Evolutionary conservation across 1,140 invertebrate genomes (phyloP).

Genomic region (Drosophila funebris): DNA sequence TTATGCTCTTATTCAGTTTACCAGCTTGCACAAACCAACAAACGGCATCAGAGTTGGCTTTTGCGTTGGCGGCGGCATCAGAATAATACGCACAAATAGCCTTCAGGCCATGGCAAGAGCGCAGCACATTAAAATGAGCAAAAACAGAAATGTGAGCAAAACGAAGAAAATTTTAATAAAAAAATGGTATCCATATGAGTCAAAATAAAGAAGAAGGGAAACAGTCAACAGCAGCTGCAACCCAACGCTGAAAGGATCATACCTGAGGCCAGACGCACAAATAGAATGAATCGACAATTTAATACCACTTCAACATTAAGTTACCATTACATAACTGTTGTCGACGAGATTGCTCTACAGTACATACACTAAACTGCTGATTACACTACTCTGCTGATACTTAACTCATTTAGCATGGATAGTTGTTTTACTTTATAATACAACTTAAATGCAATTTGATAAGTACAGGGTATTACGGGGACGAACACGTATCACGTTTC

Average conservation of each 20-base stretch:
- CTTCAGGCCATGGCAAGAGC: constrained; percentile 35
- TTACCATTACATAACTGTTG: too few species aligned
- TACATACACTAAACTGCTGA: too few species aligned
- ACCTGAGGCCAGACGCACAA: not conserved
- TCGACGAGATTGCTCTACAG: too few species aligned
- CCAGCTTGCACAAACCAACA: constrained; percentile 3
- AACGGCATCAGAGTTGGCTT: not conserved
- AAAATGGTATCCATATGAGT: constrained; percentile 44
- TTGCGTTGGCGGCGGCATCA: constrained; percentile 3
- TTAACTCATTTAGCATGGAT: too few species aligned
- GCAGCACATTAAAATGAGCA: constrained; percentile 66
- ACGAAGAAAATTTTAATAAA: constrained; percentile 54
- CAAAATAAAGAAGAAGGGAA: too few species aligned
- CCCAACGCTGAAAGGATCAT: not conserved
- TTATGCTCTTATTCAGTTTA: constrained; percentile 30
- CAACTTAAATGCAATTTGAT: too few species aligned
- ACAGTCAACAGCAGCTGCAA: constrained; percentile 16
- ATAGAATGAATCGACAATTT: not conserved
- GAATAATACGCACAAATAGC: constrained; percentile 56
- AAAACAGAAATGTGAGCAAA: constrained; percentile 29
- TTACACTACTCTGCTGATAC: too few species aligned
- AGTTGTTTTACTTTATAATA: too few species aligned
- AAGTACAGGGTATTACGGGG: not conserved
- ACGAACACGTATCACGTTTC: too few species aligned
- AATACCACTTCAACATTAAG: too few species aligned